Conservation (phyloP, 2,888 invertebrate species). For the Drosophila kokeensis region DNA sequence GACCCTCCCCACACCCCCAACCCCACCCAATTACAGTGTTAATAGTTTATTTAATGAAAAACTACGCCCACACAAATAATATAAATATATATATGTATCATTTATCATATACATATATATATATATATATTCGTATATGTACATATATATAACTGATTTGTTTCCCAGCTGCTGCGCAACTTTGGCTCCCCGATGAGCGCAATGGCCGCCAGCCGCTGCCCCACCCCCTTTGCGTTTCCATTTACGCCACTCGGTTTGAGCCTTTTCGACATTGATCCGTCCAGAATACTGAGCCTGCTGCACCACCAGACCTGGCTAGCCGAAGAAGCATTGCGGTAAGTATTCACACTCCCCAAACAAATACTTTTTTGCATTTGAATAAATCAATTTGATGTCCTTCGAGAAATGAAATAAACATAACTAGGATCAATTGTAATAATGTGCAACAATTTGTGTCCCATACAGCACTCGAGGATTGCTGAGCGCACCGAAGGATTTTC, state of each 20-base stretch:
- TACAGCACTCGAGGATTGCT: conserved; percentile 83
- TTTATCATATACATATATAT: neutral
- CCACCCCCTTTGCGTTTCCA: conserved; percentile 87
- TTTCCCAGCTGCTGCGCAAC: conserved; percentile 75
- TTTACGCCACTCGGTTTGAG: conserved; percentile 86
- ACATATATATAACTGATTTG: neutral
- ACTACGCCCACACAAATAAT: neutral
- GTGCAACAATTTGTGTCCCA: neutral
- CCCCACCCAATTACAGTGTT: conserved; percentile 1
- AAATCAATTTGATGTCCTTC: neutral
- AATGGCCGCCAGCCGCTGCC: conserved; percentile 81
- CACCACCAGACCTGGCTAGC: conserved; percentile 86
- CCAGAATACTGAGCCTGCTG: conserved; percentile 86
- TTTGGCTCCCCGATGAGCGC: conserved; percentile 72
- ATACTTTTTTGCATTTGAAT: neutral
- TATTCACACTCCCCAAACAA: neutral
- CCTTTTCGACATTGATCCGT: conserved; percentile 86
- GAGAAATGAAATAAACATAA: neutral
- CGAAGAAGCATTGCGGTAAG: conserved; percentile 85
- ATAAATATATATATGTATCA: neutral
- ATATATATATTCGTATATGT: neutral
- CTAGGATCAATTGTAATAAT: neutral
- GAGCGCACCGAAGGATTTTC: conserved; percentile 83
- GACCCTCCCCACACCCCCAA: neutral
- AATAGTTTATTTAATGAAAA: conserved; percentile 6